phyloP scores from a whole-genome alignment of 2,113 vertebrate genomes.

The Dicaeum eximium region DNA sequence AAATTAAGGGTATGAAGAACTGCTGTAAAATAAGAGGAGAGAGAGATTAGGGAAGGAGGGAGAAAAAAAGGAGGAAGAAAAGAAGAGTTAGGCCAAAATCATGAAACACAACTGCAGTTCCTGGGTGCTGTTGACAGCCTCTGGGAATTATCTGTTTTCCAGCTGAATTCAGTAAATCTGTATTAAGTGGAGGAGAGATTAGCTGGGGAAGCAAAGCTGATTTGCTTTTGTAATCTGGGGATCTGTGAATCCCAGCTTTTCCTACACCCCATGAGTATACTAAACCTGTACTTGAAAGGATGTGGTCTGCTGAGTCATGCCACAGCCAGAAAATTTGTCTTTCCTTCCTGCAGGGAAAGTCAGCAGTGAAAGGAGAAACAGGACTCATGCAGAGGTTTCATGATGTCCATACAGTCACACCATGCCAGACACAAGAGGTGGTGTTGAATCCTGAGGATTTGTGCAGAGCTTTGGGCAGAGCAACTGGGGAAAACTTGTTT shows the following conservation, averaged over 20 bases:
- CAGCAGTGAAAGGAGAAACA: background rate
- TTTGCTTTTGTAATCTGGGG: constrained; percentile 14
- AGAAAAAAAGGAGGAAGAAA: background rate
- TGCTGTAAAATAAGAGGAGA: background rate
- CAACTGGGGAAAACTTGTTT: background rate
- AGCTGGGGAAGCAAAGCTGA: constrained; percentile 1
- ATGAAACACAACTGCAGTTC: background rate
- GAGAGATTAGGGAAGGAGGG: rapidly evolving
- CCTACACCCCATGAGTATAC: background rate
- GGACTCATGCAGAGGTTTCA: background rate
- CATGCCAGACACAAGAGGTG: background rate
- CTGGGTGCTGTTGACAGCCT: background rate
- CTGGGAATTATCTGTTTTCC: background rate
- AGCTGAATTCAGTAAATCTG: background rate
- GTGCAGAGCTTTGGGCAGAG: background rate
- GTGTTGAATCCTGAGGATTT: background rate
- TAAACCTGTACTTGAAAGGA: background rate
- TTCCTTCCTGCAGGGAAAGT: background rate
- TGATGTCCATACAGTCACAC: background rate
- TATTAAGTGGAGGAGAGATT: constrained; percentile 16
- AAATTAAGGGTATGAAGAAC: background rate
- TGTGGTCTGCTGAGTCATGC: background rate
- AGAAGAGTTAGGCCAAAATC: background rate
- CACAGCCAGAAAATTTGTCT: background rate
- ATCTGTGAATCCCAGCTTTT: background rate